These are phyloP conservation scores for Galerucella pusilla DNA, from an alignment of 2,888 invertebrate genomes.

Conservation along the genomic window DNA sequence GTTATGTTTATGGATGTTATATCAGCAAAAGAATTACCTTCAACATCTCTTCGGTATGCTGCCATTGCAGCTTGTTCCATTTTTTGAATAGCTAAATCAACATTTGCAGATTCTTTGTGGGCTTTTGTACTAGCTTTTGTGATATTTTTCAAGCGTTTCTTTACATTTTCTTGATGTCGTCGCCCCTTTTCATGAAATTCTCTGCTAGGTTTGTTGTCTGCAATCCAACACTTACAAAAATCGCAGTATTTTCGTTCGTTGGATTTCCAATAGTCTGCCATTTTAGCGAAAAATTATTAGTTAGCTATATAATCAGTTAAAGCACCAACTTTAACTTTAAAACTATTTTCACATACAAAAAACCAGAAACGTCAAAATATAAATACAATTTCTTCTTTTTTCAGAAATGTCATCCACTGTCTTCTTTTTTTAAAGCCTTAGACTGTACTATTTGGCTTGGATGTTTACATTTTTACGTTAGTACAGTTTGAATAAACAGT, in stretches of 20 bases:
- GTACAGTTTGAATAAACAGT: too few relatives aligned
- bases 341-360: too few relatives aligned
- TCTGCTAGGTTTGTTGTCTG: conserved; percentile 95
- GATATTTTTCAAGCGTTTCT: conserved; percentile 85
- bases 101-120: conserved; percentile 80
- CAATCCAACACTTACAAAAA: conserved; percentile 98
- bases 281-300: conserved; percentile 64
- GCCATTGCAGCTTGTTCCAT: conserved; percentile 93
- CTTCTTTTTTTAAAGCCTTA: not conserved
- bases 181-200: conserved; percentile 95
- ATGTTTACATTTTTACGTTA: too few relatives aligned
- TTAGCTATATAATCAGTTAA: not conserved
- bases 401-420: not conserved
- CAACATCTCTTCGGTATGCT: conserved; percentile 88
- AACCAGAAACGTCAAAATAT: too few relatives aligned
- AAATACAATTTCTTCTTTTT: not conserved
- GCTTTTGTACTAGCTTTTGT: conserved; percentile 85
- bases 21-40: conserved; percentile 70
- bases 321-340: conserved; percentile 31
- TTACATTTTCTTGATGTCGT: conserved; percentile 91
- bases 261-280: conserved; percentile 97
- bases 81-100: conserved; percentile 82
- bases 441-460: not conserved
- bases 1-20: conserved; percentile 69
- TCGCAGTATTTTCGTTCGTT: conserved; percentile 95